Percentiles rank a stretch among this genome's conserved stretches.
phyloP scores from a whole-genome alignment of 2,797 vertebrate genomes.

The Semaprochilodus insignis region DNA sequence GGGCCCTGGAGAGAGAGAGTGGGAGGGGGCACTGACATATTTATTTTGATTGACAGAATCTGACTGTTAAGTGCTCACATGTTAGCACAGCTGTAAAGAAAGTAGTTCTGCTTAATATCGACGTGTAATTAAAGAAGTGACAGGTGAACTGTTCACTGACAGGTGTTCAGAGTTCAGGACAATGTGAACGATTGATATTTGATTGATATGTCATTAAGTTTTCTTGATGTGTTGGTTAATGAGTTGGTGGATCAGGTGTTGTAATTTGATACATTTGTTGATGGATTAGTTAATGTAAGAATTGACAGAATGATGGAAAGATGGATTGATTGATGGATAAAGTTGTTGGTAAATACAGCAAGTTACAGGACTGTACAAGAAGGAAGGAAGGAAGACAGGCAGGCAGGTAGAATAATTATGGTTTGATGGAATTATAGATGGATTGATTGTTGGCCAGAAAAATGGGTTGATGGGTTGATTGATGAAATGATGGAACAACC shows the following conservation, averaged over 20 bases:
- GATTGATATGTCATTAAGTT: background rate
- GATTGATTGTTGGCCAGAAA: background rate
- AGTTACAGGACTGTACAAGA: too few species aligned
- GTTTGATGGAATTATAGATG: background rate
- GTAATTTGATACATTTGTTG: too few species aligned
- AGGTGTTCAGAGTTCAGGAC: background rate
- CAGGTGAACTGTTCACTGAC: background rate
- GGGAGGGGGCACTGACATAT: background rate
- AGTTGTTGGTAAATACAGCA: background rate
- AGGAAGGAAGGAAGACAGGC: too few species aligned
- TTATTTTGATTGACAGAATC: conserved; percentile 4
- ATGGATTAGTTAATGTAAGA: too few species aligned
- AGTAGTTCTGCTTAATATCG: background rate
- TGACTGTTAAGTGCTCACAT: background rate
- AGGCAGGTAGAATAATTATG: background rate
- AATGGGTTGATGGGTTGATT: background rate
- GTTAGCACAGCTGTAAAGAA: background rate
- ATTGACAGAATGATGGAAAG: too few species aligned
- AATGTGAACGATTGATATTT: background rate
- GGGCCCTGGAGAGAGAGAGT: background rate
- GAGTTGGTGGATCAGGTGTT: too few species aligned
- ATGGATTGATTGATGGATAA: background rate
- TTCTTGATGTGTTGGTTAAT: too few species aligned
- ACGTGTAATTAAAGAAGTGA: background rate
- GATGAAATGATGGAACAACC: too few species aligned